Conservation (phyloP, 92 coral and sea anemone species). For the Palythoa heliodiscus region DNA sequence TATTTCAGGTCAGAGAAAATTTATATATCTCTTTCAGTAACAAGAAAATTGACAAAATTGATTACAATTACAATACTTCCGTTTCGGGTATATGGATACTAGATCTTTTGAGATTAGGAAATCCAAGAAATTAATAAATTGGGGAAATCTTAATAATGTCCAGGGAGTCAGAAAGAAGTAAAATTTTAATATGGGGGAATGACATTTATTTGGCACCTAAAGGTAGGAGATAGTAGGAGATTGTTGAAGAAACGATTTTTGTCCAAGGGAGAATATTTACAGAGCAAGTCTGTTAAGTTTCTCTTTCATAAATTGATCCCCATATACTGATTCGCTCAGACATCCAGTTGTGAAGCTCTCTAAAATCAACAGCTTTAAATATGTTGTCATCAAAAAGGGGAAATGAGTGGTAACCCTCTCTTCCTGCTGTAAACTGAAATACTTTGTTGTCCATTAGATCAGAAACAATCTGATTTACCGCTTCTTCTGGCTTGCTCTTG, state of each 20-base stretch:
- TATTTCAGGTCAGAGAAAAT: no score
- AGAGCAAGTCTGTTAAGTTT: background rate
- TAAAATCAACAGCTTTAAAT: constrained; percentile 13
- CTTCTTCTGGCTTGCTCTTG: constrained; percentile 7
- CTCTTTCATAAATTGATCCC: constrained; percentile 38
- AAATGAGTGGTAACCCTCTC: constrained; percentile 36
- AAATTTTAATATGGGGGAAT: background rate
- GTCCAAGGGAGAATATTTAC: background rate
- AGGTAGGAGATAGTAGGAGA: background rate
- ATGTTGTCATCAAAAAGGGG: constrained; percentile 36
- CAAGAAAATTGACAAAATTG: no score
- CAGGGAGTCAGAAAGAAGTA: background rate
- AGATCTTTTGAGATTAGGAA: no score
- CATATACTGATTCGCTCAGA: constrained; percentile 18
- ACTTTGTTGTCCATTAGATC: constrained; percentile 34
- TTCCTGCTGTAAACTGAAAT: constrained; percentile 22
- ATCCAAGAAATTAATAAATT: background rate
- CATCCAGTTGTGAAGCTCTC: constrained; percentile 46
- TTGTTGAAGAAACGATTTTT: background rate
- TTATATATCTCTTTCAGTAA: no score
- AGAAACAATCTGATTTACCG: constrained; percentile 1
- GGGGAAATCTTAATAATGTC: background rate
- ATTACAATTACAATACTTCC: no score
- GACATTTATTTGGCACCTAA: background rate
- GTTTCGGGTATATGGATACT: no score